These are phyloP conservation scores for Drosophila meridionalis DNA, from an alignment of 2,888 invertebrate genomes.

Conservation along the genomic window DNA sequence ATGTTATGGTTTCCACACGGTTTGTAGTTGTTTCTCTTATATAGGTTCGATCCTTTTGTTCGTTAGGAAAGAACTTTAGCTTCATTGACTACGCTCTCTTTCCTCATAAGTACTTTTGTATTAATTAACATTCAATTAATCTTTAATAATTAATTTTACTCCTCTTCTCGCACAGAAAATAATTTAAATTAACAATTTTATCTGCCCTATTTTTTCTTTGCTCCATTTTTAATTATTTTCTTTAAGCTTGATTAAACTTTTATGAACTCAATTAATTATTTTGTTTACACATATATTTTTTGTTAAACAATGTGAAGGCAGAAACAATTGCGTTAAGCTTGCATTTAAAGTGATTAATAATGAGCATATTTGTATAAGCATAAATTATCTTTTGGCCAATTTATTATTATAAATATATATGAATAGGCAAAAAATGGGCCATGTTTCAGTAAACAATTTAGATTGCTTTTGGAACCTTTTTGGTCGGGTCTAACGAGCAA, in stretches of 20 bases:
- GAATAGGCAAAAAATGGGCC: slow-evolving; percentile 1
- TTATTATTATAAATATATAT: slow-evolving; percentile 15
- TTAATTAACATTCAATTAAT: slow-evolving; percentile 5
- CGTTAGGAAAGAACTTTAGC: no score
- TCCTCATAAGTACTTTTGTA: background rate
- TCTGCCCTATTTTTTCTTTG: slow-evolving; percentile 7
- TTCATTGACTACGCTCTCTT: no score
- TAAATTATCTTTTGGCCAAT: slow-evolving; percentile 39
- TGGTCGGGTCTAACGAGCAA: background rate
- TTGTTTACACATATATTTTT: background rate
- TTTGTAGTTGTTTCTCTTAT: no score
- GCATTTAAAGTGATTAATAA: slow-evolving; percentile 27
- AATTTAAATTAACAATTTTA: slow-evolving; percentile 30
- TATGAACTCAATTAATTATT: slow-evolving; percentile 53
- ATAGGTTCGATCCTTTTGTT: no score
- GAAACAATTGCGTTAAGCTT: background rate
- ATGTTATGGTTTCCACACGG: no score
- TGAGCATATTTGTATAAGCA: slow-evolving; percentile 12
- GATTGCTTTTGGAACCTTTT: background rate
- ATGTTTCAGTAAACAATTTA: slow-evolving; percentile 15
- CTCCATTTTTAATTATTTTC: slow-evolving; percentile 20
- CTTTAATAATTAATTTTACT: background rate
- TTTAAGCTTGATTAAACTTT: slow-evolving; percentile 52
- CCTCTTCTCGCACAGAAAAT: slow-evolving; percentile 3
- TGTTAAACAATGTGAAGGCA: slow-evolving; percentile 11